Evolutionary conservation across 2,797 vertebrate genomes (phyloP), one percentile per base, ranked within the genome.

Genomic region (Sternotherus odoratus): DNA sequence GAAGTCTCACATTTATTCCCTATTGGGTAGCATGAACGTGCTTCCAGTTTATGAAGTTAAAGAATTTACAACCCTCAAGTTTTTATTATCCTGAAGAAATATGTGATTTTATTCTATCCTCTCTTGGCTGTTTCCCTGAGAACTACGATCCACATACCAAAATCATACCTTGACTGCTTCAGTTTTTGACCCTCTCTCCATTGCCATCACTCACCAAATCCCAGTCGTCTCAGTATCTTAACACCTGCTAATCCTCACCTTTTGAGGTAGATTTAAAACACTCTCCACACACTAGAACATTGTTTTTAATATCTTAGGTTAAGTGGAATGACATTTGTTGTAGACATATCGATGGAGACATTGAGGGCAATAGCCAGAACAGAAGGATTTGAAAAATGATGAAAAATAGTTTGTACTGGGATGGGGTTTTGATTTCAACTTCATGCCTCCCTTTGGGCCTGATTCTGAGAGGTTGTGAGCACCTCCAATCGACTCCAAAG

Each of bases 121-220:
- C 56, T 4, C 77, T 33, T 46, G 21, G 9, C 9, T 72, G 12
- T 5, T 81, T 30, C 23, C 39, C 30, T 84, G 24, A 28, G 48
- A 51, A 82, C 36, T 69, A 69, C 10, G 24, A 66, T 30, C 5
- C 77, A 43, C 36, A 48, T 50, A 5, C 77, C 3, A 6, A 75
- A 39, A 60, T 72, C 0, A 53, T 3, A 8, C 1, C 0, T 2
- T 6, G 5, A 4, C 33, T 36, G 1, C 16, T 82, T 60, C 77
- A 15, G 30, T 30, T 80, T 1, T 0, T 72, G 23, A 72, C 4
- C 9, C 57, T 1, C 2, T 54, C 2, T 87, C 66, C 26, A 33
- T 4, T 53, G 12, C 13, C 28, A 60, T 80, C 4, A 0, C 12
- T 51, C 13, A 57, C 24, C 2, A 69, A 19, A 53, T 75, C 46